A percentile compares a stretch with the other conserved stretches of the same genome.
Conservation (phyloP, 1,140 invertebrate genomes). For the Rhagoletis zephyria region DNA sequence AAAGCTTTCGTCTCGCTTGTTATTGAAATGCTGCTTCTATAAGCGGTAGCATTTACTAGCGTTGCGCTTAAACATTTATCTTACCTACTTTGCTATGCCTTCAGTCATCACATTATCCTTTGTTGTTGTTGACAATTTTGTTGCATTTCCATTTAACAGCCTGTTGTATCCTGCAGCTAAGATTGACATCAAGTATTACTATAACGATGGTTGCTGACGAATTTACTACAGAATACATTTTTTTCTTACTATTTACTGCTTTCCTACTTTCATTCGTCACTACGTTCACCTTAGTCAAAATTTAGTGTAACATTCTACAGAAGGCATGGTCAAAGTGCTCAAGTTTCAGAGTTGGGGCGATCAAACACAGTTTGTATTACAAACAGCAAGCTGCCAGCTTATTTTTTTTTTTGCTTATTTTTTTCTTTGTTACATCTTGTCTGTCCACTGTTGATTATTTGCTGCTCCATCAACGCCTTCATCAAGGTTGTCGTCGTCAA, state of each 20-base stretch:
- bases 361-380: background rate
- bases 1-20: background rate
- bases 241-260: no score
- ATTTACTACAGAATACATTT: background rate
- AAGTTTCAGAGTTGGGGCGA: background rate
- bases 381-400: background rate
- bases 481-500: background rate
- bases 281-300: no score
- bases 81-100: background rate
- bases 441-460: background rate
- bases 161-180: background rate
- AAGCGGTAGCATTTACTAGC: background rate
- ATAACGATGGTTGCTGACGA: background rate
- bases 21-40: background rate
- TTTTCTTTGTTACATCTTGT: background rate
- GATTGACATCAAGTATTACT: slow-evolving; percentile 2
- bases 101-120: background rate
- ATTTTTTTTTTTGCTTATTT: background rate
- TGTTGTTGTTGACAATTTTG: background rate
- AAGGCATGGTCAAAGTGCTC: background rate
- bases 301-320: no score
- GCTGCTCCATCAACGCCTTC: slow-evolving; percentile 8
- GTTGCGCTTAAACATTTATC: background rate
- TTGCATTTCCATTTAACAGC: background rate
- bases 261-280: no score